A percentile compares a stretch with the other conserved stretches of the same genome.
Evolutionary conservation across 2,888 invertebrate genomes (phyloP).

Genomic region (Pherbina coryleti): DNA sequence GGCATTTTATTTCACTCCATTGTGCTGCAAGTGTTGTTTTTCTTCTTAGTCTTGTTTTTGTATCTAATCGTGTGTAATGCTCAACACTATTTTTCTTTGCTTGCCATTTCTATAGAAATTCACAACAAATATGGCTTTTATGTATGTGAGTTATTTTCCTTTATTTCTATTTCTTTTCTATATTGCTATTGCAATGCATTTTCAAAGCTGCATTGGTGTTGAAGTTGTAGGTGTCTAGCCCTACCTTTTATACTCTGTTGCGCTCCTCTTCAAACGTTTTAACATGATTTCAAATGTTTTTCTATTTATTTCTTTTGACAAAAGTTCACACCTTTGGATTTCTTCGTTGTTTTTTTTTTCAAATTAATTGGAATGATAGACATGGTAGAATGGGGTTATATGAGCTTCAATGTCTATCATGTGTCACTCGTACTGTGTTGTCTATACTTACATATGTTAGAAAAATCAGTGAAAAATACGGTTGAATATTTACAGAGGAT

Average conservation of each 20-base stretch:
- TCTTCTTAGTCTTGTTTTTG: not conserved
- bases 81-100: constrained; percentile 30
- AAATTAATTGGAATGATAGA: not conserved
- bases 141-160: not conserved
- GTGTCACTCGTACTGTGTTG: too few relatives aligned
- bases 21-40: not conserved
- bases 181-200: not conserved
- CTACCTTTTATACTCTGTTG: not conserved
- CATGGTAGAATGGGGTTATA: not conserved
- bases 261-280: not conserved
- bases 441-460: too few relatives aligned
- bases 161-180: not conserved
- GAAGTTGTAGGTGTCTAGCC: not conserved
- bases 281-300: not conserved
- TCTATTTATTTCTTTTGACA: not conserved
- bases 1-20: too few relatives aligned
- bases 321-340: not conserved
- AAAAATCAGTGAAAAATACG: too few relatives aligned
- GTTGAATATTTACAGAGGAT: too few relatives aligned
- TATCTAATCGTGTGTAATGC: constrained; percentile 34
- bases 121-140: constrained; percentile 14
- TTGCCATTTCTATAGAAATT: constrained; percentile 15
- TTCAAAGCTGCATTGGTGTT: not conserved
- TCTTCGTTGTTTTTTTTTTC: not conserved
- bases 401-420: not conserved